These are phyloP conservation scores for Sericinus montela DNA, from an alignment of 2,888 invertebrate genomes.

Conservation along the genomic window DNA sequence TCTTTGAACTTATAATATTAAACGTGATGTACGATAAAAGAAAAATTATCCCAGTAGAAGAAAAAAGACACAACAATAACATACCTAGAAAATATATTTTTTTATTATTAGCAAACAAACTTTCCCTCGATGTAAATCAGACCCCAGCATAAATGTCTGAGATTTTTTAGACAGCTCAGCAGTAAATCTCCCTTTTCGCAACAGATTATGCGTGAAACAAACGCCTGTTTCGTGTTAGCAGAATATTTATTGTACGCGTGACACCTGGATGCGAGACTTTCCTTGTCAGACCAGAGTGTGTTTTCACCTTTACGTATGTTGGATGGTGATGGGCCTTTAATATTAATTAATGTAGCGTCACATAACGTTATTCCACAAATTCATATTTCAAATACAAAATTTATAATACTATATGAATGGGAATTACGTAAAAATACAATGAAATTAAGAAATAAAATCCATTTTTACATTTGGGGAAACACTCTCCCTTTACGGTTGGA, in stretches of 20 bases:
- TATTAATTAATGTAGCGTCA: conserved; percentile 8
- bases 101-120: neutral
- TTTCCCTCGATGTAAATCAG: conserved; percentile 12
- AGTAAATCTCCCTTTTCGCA: conserved; percentile 15
- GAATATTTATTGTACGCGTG: conserved; percentile 17
- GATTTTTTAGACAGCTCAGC: conserved; percentile 16
- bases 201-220: conserved; percentile 18
- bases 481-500: too few relatives aligned
- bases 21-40: too few relatives aligned
- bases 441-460: too few relatives aligned
- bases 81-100: neutral
- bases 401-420: too few relatives aligned
- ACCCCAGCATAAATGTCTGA: conserved; percentile 16
- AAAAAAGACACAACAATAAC: too few relatives aligned
- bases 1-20: too few relatives aligned
- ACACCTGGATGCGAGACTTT: conserved; percentile 9
- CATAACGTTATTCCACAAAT: neutral
- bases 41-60: too few relatives aligned
- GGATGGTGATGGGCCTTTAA: neutral
- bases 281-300: conserved; percentile 2
- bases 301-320: neutral
- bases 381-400: too few relatives aligned
- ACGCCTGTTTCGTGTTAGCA: conserved; percentile 17
- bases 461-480: too few relatives aligned
- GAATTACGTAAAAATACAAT: too few relatives aligned